Evolutionary conservation across 2,113 vertebrate genomes (phyloP), one percentile per base, ranked within the genome.

Genomic region (Orientallactaga bullata): DNA sequence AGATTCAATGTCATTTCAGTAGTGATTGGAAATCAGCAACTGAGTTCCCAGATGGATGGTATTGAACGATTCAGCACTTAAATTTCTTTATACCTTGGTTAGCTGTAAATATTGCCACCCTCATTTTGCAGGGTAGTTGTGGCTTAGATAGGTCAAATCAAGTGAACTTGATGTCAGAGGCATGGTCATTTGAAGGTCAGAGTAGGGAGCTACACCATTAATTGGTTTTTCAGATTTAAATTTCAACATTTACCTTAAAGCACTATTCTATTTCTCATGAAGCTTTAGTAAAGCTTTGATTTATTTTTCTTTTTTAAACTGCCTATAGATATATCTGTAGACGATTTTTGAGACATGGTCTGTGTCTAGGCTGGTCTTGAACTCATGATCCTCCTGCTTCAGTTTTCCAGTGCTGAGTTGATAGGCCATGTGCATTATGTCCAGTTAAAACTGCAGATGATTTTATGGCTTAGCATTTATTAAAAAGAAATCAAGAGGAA

Each of bases 391-490:
- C 12, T 80, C 21, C 55, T 26, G 55, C 55, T 35, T 61, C 32
- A 24, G 61, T 24, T 24, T 63, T 20, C 39, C 0, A 12, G 30
- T 55, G 68, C n/a, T 37, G 32, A 47, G n/a, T 58, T 85, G 35
- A 32, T 26, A 72, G n/a, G n/a, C 47, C 16, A 13, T 32, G 18
- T 12, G 42, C 32, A 69, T 68, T 30, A 35, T 23, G 47, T 85
- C 51, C 21, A 71, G 15, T 7, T 71, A 58, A 37, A 55, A 85
- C 15, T 85, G 16, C 7, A 78, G 13, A 65, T 72, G 32, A 85
- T 65, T 69, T 95, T 95, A 81, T 58, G n/a, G 65, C 60, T 92
- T 68, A 61, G 78, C 32, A 47, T 85, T 20, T 80, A n/a, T 90
- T 72, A 24, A 81, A 51, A 65, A 78, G 66, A 80, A 88, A 78